These are phyloP conservation scores for Zonitis immaculata DNA, from an alignment of 2,888 invertebrate species.

Conservation along the genomic window DNA sequence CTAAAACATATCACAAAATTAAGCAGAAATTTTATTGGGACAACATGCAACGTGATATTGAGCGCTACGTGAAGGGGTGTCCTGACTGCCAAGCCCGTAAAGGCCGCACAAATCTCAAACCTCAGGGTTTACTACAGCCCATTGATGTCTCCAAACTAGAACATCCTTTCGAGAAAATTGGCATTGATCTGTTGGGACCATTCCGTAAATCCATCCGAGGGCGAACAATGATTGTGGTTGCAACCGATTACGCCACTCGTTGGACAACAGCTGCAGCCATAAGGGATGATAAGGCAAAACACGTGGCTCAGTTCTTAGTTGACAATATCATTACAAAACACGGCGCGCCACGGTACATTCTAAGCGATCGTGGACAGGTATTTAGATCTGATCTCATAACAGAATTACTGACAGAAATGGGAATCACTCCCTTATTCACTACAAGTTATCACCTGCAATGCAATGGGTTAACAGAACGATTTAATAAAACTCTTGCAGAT, in stretches of 20 bases:
- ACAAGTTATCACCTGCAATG: slow-evolving; percentile 9
- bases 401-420: slow-evolving; percentile 5
- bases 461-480: slow-evolving; percentile 23
- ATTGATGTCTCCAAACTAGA: neutral
- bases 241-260: slow-evolving; percentile 29
- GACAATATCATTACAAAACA: slow-evolving; percentile 17
- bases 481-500: slow-evolving; percentile 23
- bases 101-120: slow-evolving; percentile 8
- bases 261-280: slow-evolving; percentile 15
- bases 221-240: slow-evolving; percentile 28
- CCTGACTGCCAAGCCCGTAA: slow-evolving; percentile 15
- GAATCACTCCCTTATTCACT: slow-evolving; percentile 8
- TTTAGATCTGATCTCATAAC: slow-evolving; percentile 20
- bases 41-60: slow-evolving; percentile 10
- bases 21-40: slow-evolving; percentile 14
- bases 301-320: slow-evolving; percentile 21
- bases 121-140: too few species aligned
- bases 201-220: slow-evolving; percentile 22
- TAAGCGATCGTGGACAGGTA: slow-evolving; percentile 16
- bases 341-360: slow-evolving; percentile 11
- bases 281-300: slow-evolving; percentile 9
- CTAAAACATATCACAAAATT: slow-evolving; percentile 19
- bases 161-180: slow-evolving; percentile 19
- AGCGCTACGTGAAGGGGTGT: slow-evolving; percentile 19
- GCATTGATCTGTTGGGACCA: slow-evolving; percentile 28